Evolutionary conservation across 2,113 vertebrate species (phyloP), one percentile per base, ranked within the genome.

Genomic region (Pseudopodoces humilis): DNA sequence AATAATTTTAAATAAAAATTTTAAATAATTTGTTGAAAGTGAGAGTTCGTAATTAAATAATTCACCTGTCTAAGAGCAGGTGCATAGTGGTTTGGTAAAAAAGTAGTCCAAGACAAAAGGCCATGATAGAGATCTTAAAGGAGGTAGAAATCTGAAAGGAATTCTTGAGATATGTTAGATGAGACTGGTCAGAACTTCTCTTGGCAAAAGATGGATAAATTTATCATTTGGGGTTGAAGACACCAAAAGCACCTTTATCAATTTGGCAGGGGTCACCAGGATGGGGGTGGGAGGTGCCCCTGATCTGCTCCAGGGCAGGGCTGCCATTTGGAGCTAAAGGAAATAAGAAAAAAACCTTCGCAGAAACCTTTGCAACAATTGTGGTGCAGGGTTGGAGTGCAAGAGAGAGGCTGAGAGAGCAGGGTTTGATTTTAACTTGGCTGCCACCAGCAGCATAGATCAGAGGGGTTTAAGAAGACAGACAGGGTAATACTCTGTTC

Each of bases 371-470:
- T 39, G 50, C 25, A 30, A 5, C 21, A 31, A 8, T 1, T 2
- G 1, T 11, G 24, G 18, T 19, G 20, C 2, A 1, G 49, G 7
- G 1, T 3, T 56, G 52, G 41, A 62, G 19, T 13, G 23, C 22
- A n/a, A n/a, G 55, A 15, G 19, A 27, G 24, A 15, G 3, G 65
- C 39, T 17, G 31, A 69, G 25, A 7, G n/a, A 44, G 22, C 2
- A 49, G 28, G 9, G 10, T 35, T 60, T 82, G 60, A 24, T 59
- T 68, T 68, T 31, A 33, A 2, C 11, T 44, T n/a, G 47, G 31
- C n/a, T 37, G 35, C 30, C 41, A 30, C 14, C 24, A 50, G 27
- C 46, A 59, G 35, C 2, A 0, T 25, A 55, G 10, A 39, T 39
- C 37, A 39, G 30, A 8, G 39, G 15, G 37, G 39, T 39, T 6